Evolutionary conservation across 2,888 invertebrate genomes (phyloP).

Genomic region (Blera fallax): DNA sequence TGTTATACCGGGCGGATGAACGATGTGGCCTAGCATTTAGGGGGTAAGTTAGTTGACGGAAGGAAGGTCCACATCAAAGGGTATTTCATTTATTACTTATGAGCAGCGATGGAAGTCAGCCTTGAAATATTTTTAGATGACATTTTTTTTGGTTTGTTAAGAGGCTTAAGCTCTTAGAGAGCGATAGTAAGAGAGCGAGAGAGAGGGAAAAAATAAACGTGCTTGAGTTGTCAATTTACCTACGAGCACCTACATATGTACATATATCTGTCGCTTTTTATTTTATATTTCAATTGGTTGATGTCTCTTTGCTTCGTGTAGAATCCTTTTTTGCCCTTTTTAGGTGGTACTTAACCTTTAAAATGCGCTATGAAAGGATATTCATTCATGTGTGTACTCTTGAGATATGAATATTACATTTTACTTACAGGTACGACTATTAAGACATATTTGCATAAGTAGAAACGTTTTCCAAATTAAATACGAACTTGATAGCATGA

Average conservation of each 20-base stretch:
- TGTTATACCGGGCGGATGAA: neutral
- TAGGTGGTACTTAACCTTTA: constrained; percentile 17
- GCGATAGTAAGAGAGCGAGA: no score
- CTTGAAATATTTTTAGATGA: constrained; percentile 38
- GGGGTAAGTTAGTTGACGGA: neutral
- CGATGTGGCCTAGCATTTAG: neutral
- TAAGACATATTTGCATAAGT: neutral
- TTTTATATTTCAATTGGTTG: constrained; percentile 31
- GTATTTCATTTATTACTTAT: constrained; percentile 19
- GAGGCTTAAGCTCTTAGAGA: constrained; percentile 34
- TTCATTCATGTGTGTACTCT: neutral
- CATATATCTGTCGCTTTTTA: no score
- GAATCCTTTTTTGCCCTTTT: neutral
- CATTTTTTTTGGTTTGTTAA: constrained; percentile 22
- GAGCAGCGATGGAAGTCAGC: constrained; percentile 8
- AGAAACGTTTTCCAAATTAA: no score
- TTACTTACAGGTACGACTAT: neutral
- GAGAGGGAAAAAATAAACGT: neutral
- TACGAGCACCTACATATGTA: no score
- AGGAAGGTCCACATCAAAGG: constrained; percentile 22
- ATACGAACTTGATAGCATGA: no score
- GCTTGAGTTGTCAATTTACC: constrained; percentile 5
- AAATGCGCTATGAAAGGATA: neutral
- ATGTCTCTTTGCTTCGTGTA: constrained; percentile 4
- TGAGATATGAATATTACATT: neutral